A percentile compares a stretch with the other conserved stretches of the same genome.
Evolutionary conservation across 2,888 invertebrate genomes (phyloP).

Genomic region (Odiellus spinosus): DNA sequence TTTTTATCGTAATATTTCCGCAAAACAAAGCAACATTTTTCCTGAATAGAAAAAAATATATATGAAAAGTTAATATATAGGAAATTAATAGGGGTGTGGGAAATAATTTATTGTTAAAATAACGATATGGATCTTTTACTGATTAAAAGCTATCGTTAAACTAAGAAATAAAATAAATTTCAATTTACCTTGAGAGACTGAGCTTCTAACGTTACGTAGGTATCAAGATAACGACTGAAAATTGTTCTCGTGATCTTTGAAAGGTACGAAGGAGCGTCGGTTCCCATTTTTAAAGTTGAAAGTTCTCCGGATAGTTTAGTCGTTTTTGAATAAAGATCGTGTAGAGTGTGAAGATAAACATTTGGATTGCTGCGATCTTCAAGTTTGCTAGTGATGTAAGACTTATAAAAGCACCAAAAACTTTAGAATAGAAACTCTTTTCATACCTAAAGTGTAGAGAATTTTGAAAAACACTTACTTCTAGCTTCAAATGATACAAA

Average conservation of each 20-base stretch:
- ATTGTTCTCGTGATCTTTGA: constrained; percentile 61
- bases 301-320: constrained; percentile 55
- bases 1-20: constrained; percentile 78
- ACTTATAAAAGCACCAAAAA: no score
- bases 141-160: no score
- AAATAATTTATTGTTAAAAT: no score
- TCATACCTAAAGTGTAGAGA: no score
- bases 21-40: constrained; percentile 55
- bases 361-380: constrained; percentile 66
- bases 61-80: no score
- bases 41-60: no score
- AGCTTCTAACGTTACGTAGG: constrained; percentile 51
- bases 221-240: constrained; percentile 57
- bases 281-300: constrained; percentile 53
- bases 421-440: no score
- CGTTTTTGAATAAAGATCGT: constrained; percentile 70
- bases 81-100: no score
- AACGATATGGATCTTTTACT: no score
- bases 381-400: constrained; percentile 56
- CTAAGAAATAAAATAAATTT: no score
- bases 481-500: constrained; percentile 70
- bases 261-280: constrained; percentile 53
- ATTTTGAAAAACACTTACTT: constrained; percentile 22
- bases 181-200: constrained; percentile 58
- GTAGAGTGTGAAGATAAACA: constrained; percentile 70